Conservation (phyloP, 2,797 vertebrate species). For the Anisognathus igniventris region DNA sequence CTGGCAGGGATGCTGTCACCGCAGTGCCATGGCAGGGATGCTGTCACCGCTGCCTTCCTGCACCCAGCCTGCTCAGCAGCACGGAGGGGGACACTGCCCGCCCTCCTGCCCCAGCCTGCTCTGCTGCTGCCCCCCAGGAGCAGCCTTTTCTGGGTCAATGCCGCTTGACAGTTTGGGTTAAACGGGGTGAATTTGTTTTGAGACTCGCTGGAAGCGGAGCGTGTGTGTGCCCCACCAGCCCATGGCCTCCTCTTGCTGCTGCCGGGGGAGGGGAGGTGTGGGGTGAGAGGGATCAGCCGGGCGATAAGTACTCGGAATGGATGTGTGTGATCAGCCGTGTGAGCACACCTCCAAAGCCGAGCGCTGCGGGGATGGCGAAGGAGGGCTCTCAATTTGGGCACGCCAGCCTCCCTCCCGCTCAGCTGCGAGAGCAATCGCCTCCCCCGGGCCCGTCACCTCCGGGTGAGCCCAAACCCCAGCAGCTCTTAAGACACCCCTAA, state of each 20-base stretch:
- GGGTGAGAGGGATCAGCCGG: neutral
- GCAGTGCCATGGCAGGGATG: neutral
- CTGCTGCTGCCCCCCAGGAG: neutral
- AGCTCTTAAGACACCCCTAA: neutral
- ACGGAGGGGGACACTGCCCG: neutral
- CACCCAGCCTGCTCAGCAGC: neutral
- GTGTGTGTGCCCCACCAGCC: neutral
- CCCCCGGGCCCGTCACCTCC: neutral
- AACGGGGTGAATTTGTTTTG: neutral
- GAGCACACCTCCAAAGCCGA: neutral
- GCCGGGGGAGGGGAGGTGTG: neutral
- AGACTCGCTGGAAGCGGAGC: neutral
- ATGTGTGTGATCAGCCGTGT: neutral
- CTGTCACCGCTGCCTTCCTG: fast-evolving
- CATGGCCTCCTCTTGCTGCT: neutral
- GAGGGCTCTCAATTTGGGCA: fast-evolving
- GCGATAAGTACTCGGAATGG: fast-evolving
- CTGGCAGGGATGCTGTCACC: neutral
- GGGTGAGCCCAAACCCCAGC: neutral
- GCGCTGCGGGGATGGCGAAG: neutral
- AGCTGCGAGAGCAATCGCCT: fast-evolving
- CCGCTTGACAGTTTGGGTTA: neutral
- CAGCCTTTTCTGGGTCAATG: neutral
- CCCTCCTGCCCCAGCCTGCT: neutral
- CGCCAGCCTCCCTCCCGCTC: neutral